Evolutionary conservation across 2,113 vertebrate species (phyloP).

Genomic region (Leucoraja erinaceus): DNA sequence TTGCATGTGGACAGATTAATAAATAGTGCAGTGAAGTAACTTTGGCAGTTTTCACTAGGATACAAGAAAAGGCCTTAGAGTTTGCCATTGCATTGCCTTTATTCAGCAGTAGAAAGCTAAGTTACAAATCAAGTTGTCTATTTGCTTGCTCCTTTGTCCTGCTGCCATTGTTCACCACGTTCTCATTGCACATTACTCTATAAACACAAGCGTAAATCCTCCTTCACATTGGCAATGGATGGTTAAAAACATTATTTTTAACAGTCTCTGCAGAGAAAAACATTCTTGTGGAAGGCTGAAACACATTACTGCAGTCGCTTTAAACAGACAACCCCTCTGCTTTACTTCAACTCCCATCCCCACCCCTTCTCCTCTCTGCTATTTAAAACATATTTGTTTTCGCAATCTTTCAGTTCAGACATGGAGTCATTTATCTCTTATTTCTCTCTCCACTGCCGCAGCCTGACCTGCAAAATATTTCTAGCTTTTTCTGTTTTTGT

Average conservation of each 20-base stretch:
- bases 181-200: not conserved
- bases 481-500: too few species aligned
- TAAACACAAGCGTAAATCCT: not conserved
- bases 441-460: too few species aligned
- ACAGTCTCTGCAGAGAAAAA: not conserved
- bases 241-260: not conserved
- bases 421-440: too few species aligned
- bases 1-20: not conserved
- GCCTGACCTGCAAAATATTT: too few species aligned
- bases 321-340: too few species aligned
- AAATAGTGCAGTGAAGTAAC: not conserved
- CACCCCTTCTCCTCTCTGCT: too few species aligned
- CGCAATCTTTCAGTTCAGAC: too few species aligned
- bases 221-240: not conserved
- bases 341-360: too few species aligned
- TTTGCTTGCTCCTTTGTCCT: not conserved
- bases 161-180: not conserved
- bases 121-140: not conserved
- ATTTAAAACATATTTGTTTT: too few species aligned
- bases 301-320: too few species aligned
- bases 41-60: not conserved
- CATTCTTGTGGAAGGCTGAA: not conserved
- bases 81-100: not conserved
- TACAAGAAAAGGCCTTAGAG: not conserved
- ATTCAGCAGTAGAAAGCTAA: not conserved